Percentiles rank a stretch among this genome's conserved stretches.
Conservation (phyloP, 2,113 vertebrate species). For the Donacobius atricapilla region DNA sequence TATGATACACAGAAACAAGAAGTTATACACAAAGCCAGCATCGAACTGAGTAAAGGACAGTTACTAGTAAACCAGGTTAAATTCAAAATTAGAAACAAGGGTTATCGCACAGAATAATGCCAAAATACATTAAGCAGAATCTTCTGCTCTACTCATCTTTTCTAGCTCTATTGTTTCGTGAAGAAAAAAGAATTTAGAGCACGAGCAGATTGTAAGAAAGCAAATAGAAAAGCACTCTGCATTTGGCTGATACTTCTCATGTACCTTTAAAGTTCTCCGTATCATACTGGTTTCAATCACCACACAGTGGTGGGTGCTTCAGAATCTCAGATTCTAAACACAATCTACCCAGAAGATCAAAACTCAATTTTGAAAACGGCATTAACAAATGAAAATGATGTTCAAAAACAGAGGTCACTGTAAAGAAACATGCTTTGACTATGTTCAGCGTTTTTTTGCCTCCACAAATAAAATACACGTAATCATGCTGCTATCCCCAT, state of each 20-base stretch:
- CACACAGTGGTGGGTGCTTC: slow-evolving; percentile 50
- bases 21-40: not conserved
- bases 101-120: not conserved
- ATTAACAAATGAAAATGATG: slow-evolving; percentile 66
- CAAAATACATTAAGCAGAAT: slow-evolving; percentile 18
- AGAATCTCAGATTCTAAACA: slow-evolving; percentile 65
- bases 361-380: slow-evolving; percentile 67
- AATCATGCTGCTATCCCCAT: not conserved
- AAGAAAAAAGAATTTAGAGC: slow-evolving; percentile 64
- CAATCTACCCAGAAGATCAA: slow-evolving; percentile 63
- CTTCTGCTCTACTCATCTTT: not conserved
- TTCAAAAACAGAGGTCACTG: slow-evolving; percentile 58
- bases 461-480: not conserved
- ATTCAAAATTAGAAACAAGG: not conserved
- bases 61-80: not conserved
- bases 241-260: slow-evolving; percentile 54
- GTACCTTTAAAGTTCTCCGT: slow-evolving; percentile 60
- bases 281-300: slow-evolving; percentile 65
- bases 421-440: slow-evolving; percentile 38
- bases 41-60: not conserved
- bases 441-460: not conserved
- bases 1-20: not conserved
- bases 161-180: slow-evolving; percentile 58
- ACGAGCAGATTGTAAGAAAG: slow-evolving; percentile 56
- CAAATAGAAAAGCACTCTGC: slow-evolving; percentile 55